Conservation (phyloP, 2,888 invertebrate genomes). For the Aphrophora alni region DNA sequence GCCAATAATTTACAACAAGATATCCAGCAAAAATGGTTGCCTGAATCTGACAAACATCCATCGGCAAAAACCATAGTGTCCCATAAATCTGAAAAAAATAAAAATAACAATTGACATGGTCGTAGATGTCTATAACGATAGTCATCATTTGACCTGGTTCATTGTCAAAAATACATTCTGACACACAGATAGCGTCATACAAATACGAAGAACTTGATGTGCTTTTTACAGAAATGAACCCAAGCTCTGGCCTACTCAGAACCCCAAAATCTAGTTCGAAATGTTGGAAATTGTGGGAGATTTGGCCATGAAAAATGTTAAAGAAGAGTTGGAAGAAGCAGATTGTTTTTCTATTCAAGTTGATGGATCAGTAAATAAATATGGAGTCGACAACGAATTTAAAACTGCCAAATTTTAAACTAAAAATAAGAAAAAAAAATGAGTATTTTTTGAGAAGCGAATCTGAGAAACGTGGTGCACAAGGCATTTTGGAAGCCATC, state of each 20-base stretch:
- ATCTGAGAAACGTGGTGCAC: conserved; percentile 23
- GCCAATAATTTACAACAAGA: no score
- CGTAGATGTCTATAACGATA: no score
- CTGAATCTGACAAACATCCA: conserved; percentile 36
- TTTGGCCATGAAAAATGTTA: no score
- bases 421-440: conserved; percentile 28
- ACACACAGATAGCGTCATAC: conserved; percentile 35
- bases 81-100: conserved; percentile 34
- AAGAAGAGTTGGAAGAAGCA: no score
- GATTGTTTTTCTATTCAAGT: no score
- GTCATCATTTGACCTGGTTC: conserved; percentile 39
- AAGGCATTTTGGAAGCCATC: no score
- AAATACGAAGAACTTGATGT: conserved; percentile 25
- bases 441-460: conserved; percentile 35
- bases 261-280: conserved; percentile 25
- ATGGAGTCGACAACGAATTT: conserved; percentile 37
- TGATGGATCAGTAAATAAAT: conserved; percentile 39
- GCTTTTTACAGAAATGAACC: no score
- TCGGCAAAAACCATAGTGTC: conserved; percentile 33
- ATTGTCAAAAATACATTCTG: conserved; percentile 36
- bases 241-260: conserved; percentile 25
- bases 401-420: conserved; percentile 31
- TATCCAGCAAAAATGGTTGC: conserved; percentile 30
- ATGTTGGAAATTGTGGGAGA: conserved; percentile 25
- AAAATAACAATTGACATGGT: no score